Evolutionary conservation across 2,113 vertebrate genomes (phyloP).

Genomic region (Carettochelys insculpta): DNA sequence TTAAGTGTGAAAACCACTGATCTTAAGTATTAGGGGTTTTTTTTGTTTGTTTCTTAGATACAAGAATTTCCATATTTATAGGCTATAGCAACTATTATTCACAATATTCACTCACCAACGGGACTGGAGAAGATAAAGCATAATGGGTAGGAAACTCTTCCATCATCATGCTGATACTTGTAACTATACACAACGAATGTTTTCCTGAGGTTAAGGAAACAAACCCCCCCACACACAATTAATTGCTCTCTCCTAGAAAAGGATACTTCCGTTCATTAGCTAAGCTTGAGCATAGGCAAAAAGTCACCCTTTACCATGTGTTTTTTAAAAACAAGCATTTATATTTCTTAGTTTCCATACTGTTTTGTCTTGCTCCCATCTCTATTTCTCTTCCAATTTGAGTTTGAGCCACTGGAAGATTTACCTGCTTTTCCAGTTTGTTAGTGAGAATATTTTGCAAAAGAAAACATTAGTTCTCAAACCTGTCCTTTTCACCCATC

Average conservation of each 20-base stretch:
- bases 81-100: not conserved
- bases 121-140: constrained; percentile 99
- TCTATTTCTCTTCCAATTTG: not conserved
- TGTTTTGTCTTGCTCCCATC: not conserved
- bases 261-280: not conserved
- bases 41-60: not conserved
- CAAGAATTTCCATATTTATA: not conserved
- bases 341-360: not conserved
- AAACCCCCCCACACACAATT: not conserved
- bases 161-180: constrained; percentile 94
- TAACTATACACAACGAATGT: constrained; percentile 99
- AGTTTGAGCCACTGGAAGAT: not conserved
- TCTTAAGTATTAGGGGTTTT: not conserved
- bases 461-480: not conserved
- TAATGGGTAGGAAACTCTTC: constrained; percentile 93
- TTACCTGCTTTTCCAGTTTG: not conserved
- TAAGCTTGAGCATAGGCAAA: not conserved
- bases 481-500: not conserved
- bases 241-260: not conserved
- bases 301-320: not conserved
- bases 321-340: not conserved
- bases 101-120: constrained; percentile 81
- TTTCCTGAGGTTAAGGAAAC: constrained; percentile 87
- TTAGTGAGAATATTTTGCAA: not conserved
- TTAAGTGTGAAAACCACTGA: not conserved